Conservation (phyloP, 2,888 invertebrate genomes). For the Lacanobia oleracea region DNA sequence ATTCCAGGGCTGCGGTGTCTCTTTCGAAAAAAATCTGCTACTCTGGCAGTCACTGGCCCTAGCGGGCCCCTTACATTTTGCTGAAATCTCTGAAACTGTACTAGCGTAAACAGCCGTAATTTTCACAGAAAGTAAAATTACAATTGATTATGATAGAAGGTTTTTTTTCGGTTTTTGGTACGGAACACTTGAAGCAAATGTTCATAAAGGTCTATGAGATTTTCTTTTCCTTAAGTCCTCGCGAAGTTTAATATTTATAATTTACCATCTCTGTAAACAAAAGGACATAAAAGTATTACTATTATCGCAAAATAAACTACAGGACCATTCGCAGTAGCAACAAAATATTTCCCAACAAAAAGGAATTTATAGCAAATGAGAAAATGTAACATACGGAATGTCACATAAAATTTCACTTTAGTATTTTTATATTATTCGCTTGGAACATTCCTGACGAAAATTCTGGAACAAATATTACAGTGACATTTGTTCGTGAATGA, state of each 20-base stretch:
- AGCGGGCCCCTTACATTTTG: no score
- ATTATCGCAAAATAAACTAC: slow-evolving; percentile 24
- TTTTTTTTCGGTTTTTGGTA: no score
- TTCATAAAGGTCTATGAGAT: no score
- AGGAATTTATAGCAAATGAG: slow-evolving; percentile 56
- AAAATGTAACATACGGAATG: slow-evolving; percentile 55
- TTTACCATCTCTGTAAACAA: slow-evolving; percentile 3
- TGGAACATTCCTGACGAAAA: slow-evolving; percentile 38
- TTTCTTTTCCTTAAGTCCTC: no score
- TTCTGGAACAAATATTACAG: slow-evolving; percentile 49
- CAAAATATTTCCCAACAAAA: slow-evolving; percentile 41
- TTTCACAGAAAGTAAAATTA: no score
- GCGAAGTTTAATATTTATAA: background rate
- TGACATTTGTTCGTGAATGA: slow-evolving; percentile 11
- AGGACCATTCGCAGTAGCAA: slow-evolving; percentile 30
- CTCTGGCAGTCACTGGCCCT: no score
- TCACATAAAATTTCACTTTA: slow-evolving; percentile 45
- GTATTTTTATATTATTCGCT: slow-evolving; percentile 49
- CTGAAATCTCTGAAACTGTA: no score
- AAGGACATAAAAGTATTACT: slow-evolving; percentile 12
- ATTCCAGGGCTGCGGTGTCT: no score
- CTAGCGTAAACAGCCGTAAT: no score
- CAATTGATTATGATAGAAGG: no score
- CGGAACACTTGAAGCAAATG: no score
- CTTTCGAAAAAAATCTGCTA: no score